A percentile compares a stretch with the other conserved stretches of the same genome.
phyloP scores from a whole-genome alignment of 2,797 vertebrate genomes.

The Luscinia luscinia region DNA sequence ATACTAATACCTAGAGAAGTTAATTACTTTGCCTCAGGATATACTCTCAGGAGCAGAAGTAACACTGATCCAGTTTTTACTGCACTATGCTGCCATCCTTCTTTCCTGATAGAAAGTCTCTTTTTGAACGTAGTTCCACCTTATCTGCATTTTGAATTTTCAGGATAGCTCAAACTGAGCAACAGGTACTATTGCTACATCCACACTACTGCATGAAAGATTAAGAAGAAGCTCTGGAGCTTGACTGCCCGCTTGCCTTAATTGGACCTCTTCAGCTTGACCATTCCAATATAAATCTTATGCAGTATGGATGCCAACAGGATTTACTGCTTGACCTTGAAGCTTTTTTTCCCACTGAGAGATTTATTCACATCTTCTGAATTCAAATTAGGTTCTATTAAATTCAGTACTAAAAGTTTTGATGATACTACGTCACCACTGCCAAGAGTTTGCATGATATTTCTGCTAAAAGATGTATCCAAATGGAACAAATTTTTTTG shows the following conservation, averaged over 20 bases:
- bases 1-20: neutral
- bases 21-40: neutral
- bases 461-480: neutral
- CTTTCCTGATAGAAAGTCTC: neutral
- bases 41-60: neutral
- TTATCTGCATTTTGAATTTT: neutral
- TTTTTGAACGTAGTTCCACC: neutral
- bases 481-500: neutral
- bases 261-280: neutral
- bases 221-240: neutral
- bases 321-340: neutral
- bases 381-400: neutral
- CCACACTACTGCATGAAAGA: neutral
- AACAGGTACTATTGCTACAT: neutral
- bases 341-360: neutral
- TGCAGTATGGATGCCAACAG: neutral
- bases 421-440: accelerated
- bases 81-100: neutral
- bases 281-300: neutral
- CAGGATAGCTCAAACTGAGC: neutral
- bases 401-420: neutral
- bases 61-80: neutral
- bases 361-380: neutral
- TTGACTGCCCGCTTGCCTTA: neutral
- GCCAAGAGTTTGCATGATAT: neutral